Base-by-base conservation (phyloP, 2,113 vertebrate species). In the Chrysochloris asiatica region DNA sequence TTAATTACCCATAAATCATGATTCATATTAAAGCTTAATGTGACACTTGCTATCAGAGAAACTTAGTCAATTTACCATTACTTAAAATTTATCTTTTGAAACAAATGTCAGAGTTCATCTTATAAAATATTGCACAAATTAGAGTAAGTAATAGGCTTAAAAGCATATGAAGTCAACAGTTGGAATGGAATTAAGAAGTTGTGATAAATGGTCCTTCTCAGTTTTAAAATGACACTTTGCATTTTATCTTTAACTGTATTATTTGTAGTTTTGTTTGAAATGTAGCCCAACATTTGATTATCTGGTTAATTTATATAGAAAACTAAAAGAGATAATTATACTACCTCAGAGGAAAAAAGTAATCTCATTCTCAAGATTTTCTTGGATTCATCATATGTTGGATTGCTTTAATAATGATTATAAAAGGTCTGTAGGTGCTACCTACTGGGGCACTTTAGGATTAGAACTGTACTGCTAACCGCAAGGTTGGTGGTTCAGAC, bases 1-100 rank as follows among this genome's bases (percentile, higher is more conserved):
- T 93, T 91, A 91, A 89, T 94, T 88, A 59, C 8, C 41, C 3
- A 41, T 67, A 65, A 78, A 69, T 96, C 19, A 61, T 47, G 69
- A 83, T 83, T 90, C 36, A 76, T 88, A 77, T 52, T 86, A 86
- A 86, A 95, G 28, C 63, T 93, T 93, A 90, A 94, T 71, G 24
- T 93, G 76, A 89, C 59, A 92, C 9, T 86, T 90, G 61, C 26
- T 86, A 81, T 36, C n/a, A 89, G 52, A 90, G 47, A 77, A 89
- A 88, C 24, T 86, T 82, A 89, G 83, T 88, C 73, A 69, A 76
- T 71, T 87, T 83, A 79, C 91, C 79, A 82, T 93, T 75, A 63
- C 94, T 90, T 86, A 36, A 92, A 90, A 83, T 80, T 77, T 95
- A 86, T 79, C 30, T 30, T 93, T 47, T 79, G 69, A 86, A 83